These are phyloP conservation scores for Formica selysi DNA, from an alignment of 1,140 invertebrate genomes.

Conservation along the genomic window DNA sequence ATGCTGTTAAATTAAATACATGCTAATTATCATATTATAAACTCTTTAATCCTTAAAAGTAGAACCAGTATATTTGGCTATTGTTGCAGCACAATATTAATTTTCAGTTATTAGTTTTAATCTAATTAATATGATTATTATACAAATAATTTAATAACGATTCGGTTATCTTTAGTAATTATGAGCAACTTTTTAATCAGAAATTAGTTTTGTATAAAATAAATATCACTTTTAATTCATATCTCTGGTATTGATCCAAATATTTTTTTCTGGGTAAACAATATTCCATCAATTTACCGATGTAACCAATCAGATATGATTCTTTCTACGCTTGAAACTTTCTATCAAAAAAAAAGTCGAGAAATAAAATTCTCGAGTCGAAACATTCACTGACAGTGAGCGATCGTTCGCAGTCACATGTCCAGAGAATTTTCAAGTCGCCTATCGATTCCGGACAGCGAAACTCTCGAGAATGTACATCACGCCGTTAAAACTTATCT, in stretches of 20 bases:
- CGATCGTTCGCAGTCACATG: not conserved
- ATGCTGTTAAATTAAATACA: not conserved
- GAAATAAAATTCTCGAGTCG: not conserved
- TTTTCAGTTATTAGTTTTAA: not conserved
- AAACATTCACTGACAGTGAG: not conserved
- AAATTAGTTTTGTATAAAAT: not conserved
- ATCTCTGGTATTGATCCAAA: not conserved
- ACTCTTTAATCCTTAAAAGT: not conserved
- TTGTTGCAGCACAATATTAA: not conserved
- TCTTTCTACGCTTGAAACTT: not conserved
- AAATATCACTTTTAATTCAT: not conserved
- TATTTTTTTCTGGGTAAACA: not conserved
- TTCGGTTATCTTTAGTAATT: not conserved
- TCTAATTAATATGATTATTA: too few relatives aligned
- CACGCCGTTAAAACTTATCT: not conserved
- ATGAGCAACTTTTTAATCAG: not conserved
- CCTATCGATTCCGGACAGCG: not conserved
- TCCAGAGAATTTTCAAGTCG: slow-evolving; percentile 5
- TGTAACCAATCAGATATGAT: slow-evolving; percentile 2
- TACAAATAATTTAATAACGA: not conserved
- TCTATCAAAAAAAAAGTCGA: not conserved
- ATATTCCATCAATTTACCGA: not conserved
- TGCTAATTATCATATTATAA: not conserved
- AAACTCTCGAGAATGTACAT: not conserved
- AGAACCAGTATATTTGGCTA: not conserved